Conservation (phyloP, 1,140 invertebrate genomes). For the Caenorhabditis remanei region DNA sequence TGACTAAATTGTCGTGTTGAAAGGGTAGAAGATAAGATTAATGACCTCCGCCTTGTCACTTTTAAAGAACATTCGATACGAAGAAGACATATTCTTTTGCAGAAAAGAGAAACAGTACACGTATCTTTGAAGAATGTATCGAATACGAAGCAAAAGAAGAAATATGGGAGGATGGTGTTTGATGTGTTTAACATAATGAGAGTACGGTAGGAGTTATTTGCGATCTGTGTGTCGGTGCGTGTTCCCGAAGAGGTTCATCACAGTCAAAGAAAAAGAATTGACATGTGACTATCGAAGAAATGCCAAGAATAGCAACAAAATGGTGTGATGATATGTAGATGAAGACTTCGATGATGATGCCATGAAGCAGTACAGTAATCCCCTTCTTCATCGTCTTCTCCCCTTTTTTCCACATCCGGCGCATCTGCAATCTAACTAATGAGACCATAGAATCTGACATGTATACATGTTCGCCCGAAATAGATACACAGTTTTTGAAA, state of each 20-base stretch:
- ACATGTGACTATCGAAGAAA: slow-evolving; percentile 10
- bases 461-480: slow-evolving; percentile 24
- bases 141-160: background rate
- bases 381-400: background rate
- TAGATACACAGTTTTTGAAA: slow-evolving; percentile 37
- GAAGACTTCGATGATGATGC: background rate
- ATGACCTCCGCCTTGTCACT: slow-evolving; percentile 21
- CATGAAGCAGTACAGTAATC: slow-evolving; percentile 2
- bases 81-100: background rate
- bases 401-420: background rate
- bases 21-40: slow-evolving; percentile 19
- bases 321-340: slow-evolving; percentile 35
- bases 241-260: slow-evolving; percentile 31
- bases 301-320: slow-evolving; percentile 35
- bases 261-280: background rate
- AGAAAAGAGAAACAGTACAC: background rate
- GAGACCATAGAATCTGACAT: slow-evolving; percentile 16
- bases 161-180: slow-evolving; percentile 14
- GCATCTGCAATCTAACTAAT: background rate
- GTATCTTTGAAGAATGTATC: slow-evolving; percentile 22
- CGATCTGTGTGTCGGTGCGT: background rate
- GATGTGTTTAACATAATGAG: slow-evolving; percentile 22
- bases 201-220: slow-evolving; percentile 40
- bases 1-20: background rate
- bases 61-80: slow-evolving; percentile 46